Conservation (phyloP, 2,888 invertebrate species). For the Philereme transversata region DNA sequence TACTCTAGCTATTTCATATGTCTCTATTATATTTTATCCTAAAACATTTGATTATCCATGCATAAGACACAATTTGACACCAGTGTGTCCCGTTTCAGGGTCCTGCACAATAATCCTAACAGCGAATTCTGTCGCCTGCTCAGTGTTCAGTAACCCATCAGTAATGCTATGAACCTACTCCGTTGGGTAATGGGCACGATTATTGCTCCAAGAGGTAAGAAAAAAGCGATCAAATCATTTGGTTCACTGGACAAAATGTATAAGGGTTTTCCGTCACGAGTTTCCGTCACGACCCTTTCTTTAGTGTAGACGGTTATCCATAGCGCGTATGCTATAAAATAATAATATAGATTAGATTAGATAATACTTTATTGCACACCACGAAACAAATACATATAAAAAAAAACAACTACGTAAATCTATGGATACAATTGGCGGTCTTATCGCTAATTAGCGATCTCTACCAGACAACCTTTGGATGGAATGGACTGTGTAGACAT, state of each 20-base stretch:
- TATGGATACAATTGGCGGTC: too few species aligned
- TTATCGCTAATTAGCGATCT: too few species aligned
- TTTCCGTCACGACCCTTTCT: too few species aligned
- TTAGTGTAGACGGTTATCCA: too few species aligned
- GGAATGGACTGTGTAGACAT: too few species aligned
- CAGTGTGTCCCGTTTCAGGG: slow-evolving; percentile 22
- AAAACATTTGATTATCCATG: slow-evolving; percentile 27
- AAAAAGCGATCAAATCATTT: not conserved
- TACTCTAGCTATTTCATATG: slow-evolving; percentile 6
- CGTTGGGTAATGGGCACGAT: slow-evolving; percentile 10
- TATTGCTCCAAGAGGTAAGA: slow-evolving; percentile 8
- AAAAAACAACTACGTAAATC: too few species aligned
- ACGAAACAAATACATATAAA: too few species aligned
- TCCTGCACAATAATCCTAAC: slow-evolving; percentile 27
- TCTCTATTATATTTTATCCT: not conserved
- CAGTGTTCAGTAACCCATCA: slow-evolving; percentile 44
- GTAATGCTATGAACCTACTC: slow-evolving; percentile 48
- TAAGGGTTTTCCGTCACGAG: too few species aligned
- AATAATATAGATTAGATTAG: too few species aligned
- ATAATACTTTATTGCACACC: too few species aligned
- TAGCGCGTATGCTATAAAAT: too few species aligned
- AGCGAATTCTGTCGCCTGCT: slow-evolving; percentile 11
- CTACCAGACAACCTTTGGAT: too few species aligned
- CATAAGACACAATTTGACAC: slow-evolving; percentile 20
- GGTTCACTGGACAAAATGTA: not conserved